Evolutionary conservation across 2,888 invertebrate genomes (phyloP).

Genomic region (Ceriagrion tenellum): DNA sequence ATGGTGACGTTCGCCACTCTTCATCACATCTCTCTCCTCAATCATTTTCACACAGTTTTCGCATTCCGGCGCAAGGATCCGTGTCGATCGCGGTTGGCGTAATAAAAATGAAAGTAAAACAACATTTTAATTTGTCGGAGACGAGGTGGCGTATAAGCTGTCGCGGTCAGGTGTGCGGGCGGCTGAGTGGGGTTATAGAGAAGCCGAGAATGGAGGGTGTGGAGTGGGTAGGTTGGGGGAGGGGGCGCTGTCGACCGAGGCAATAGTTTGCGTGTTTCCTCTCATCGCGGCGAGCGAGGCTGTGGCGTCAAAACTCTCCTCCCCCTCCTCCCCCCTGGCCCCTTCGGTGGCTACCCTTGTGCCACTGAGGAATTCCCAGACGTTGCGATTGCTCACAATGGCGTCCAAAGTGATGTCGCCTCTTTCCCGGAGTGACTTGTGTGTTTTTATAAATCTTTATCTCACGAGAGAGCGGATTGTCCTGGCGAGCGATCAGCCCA

Average conservation of each 20-base stretch:
- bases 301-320: neutral
- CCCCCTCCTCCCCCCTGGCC: neutral
- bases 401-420: neutral
- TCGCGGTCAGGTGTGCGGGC: neutral
- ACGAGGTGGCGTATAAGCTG: neutral
- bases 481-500: neutral
- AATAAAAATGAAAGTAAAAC: constrained; percentile 8
- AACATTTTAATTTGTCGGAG: neutral
- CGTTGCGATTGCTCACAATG: neutral
- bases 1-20: neutral
- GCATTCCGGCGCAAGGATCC: neutral
- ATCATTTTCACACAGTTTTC: neutral
- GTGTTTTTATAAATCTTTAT: neutral
- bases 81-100: neutral
- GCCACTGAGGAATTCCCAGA: constrained; percentile 12
- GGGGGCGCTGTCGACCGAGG: neutral
- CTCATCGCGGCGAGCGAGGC: neutral
- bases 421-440: neutral
- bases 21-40: neutral
- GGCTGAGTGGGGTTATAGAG: neutral
- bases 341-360: constrained; percentile 20
- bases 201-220: neutral
- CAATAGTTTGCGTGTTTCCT: neutral
- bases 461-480: neutral
- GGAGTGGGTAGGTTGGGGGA: neutral